Conservation (phyloP, 1,140 invertebrate species). For the Venustaconcha ellipsiformis region DNA sequence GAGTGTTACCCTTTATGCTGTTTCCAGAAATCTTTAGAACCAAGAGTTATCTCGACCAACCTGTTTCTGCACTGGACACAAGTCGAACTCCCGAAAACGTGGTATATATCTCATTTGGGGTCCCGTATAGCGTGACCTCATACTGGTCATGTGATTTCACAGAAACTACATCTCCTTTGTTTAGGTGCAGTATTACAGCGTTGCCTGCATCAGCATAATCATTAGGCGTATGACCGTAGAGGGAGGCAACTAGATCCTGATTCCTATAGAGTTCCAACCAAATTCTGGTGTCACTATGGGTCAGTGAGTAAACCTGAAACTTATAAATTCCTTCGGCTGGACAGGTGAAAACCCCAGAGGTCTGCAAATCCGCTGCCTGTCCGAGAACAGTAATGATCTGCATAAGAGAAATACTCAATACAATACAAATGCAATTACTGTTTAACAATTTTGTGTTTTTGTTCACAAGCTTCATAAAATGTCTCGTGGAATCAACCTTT, state of each 20-base stretch:
- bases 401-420: too few relatives aligned
- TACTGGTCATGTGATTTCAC: conserved; percentile 2
- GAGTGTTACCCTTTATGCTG: neutral
- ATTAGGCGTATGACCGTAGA: conserved; percentile 7
- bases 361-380: neutral
- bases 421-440: too few relatives aligned
- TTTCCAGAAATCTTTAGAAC: neutral
- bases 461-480: too few relatives aligned
- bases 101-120: conserved; percentile 4
- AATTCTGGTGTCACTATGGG: neutral
- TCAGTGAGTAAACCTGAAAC: conserved; percentile 14
- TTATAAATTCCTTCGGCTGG: conserved; percentile 15
- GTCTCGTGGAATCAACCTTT: too few relatives aligned
- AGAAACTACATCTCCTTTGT: conserved; percentile 11
- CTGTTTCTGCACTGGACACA: neutral
- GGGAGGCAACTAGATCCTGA: neutral
- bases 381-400: neutral
- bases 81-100: conserved; percentile 20
- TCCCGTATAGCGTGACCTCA: conserved; percentile 12
- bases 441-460: too few relatives aligned
- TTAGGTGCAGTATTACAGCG: conserved; percentile 13
- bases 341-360: conserved; percentile 7
- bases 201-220: conserved; percentile 18
- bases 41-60: too few relatives aligned
- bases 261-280: conserved; percentile 12